phyloP scores from a whole-genome alignment of 1,140 invertebrate species.

The Euura lappo region DNA sequence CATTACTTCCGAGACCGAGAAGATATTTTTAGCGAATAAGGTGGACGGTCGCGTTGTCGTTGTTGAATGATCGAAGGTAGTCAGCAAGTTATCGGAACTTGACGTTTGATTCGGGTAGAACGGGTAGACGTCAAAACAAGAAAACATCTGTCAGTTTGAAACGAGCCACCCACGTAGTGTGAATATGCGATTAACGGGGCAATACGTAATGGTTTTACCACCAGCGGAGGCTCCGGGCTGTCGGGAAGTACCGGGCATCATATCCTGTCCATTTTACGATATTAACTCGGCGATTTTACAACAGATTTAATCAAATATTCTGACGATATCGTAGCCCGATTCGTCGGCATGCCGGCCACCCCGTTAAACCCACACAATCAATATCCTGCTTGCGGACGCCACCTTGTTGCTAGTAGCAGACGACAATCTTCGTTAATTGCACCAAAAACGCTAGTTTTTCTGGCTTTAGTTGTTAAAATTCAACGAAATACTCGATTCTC shows the following conservation, averaged over 20 bases:
- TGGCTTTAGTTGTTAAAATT: too few relatives aligned
- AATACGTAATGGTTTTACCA: constrained; percentile 25
- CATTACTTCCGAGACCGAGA: too few relatives aligned
- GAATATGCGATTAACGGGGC: not conserved
- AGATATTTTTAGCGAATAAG: too few relatives aligned
- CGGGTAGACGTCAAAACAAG: constrained; percentile 23
- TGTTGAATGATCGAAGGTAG: too few relatives aligned
- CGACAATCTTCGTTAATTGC: constrained; percentile 7
- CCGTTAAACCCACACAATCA: constrained; percentile 24
- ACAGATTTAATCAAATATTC: not conserved
- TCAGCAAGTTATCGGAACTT: too few relatives aligned
- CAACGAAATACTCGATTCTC: too few relatives aligned
- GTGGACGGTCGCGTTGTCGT: too few relatives aligned
- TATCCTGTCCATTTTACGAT: constrained; percentile 39
- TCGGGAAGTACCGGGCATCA: constrained; percentile 56
- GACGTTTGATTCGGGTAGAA: too few relatives aligned
- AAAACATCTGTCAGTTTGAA: constrained; percentile 45
- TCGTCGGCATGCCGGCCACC: constrained; percentile 16
- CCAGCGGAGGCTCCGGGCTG: constrained; percentile 51
- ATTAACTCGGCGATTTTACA: not conserved
- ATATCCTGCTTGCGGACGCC: constrained; percentile 25
- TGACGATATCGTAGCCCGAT: constrained; percentile 3
- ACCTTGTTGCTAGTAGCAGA: constrained; percentile 25
- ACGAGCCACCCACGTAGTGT: constrained; percentile 12
- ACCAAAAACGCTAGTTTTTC: too few relatives aligned